Evolutionary conservation across 2,797 vertebrate genomes (phyloP).

Genomic region (Okamejei kenojei): DNA sequence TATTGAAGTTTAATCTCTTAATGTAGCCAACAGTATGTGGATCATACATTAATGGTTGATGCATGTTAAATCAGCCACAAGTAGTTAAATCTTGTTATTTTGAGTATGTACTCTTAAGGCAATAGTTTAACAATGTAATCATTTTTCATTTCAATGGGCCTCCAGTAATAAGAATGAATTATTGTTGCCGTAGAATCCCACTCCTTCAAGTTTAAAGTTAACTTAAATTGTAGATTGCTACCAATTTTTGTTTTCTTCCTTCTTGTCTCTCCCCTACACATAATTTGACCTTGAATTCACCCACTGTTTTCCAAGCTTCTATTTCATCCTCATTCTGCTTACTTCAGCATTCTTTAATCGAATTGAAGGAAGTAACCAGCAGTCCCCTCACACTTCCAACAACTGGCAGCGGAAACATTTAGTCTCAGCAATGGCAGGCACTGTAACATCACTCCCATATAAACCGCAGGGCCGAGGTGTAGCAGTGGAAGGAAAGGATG

Average conservation of each 20-base stretch:
- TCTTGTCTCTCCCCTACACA: not conserved
- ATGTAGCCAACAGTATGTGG: not conserved
- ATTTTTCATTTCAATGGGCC: not conserved
- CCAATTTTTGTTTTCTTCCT: not conserved
- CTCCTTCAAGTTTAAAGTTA: not conserved
- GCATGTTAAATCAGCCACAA: not conserved
- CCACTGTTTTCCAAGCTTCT: not conserved
- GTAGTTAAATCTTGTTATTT: not conserved
- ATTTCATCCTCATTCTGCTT: not conserved
- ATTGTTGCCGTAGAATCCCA: not conserved
- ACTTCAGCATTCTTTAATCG: not conserved
- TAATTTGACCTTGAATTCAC: not conserved
- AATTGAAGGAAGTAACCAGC: not conserved
- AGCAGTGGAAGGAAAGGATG: not conserved
- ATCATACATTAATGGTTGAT: not conserved
- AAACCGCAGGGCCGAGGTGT: not conserved
- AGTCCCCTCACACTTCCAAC: not conserved
- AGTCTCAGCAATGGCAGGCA: not conserved
- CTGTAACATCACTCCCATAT: not conserved
- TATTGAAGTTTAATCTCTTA: no score
- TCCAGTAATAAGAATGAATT: not conserved
- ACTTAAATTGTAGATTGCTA: no score
- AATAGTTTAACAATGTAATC: not conserved
- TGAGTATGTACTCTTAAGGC: not conserved
- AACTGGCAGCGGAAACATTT: not conserved